Percentiles rank a stretch among this genome's conserved stretches.
phyloP scores from a whole-genome alignment of 1,140 invertebrate species.

The Drosophila sp. region DNA sequence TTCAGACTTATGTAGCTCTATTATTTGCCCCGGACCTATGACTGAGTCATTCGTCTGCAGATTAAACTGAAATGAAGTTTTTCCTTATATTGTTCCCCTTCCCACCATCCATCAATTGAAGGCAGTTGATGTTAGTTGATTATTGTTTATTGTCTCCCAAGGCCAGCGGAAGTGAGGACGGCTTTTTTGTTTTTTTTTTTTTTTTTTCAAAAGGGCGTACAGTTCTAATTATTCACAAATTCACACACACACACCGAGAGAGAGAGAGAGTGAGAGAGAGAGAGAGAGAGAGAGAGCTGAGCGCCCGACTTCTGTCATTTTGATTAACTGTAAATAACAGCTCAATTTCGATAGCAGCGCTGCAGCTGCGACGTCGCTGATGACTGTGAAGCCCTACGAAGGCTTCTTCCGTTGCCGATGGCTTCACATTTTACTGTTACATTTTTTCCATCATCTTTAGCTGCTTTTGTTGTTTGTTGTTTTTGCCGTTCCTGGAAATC shows the following conservation, averaged over 20 bases:
- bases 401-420: conserved; percentile 34
- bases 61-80: neutral
- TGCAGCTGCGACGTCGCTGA: neutral
- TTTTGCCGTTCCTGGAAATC: conserved; percentile 40
- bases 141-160: conserved; percentile 73
- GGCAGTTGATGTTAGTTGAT: conserved; percentile 29
- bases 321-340: conserved; percentile 70
- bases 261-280: no score
- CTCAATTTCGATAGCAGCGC: conserved; percentile 43
- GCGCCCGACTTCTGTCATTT: conserved; percentile 63
- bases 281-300: neutral
- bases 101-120: no score
- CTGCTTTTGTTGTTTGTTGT: conserved; percentile 3
- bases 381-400: conserved; percentile 41
- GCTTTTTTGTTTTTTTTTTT: neutral
- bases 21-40: neutral
- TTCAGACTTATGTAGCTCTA: no score
- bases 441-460: conserved; percentile 21
- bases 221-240: conserved; percentile 53
- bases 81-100: no score
- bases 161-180: conserved; percentile 73
- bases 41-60: conserved; percentile 27
- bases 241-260: conserved; percentile 22
- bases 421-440: conserved; percentile 54
- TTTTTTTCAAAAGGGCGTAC: conserved; percentile 17